phyloP scores from a whole-genome alignment of 2,113 vertebrate genomes.

The Heptranchias perlo region DNA sequence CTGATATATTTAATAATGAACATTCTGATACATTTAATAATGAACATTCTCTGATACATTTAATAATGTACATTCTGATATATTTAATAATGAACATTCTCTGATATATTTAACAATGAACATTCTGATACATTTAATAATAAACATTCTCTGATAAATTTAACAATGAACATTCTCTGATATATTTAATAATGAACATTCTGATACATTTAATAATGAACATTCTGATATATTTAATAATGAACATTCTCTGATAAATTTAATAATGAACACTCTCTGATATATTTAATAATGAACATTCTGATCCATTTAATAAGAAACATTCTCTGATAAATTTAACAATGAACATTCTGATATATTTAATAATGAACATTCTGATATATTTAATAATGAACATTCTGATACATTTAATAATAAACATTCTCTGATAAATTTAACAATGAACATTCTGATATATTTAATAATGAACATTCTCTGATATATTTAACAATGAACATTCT shows the following conservation, averaged over 20 bases:
- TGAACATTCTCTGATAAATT: not conserved
- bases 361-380: too few relatives aligned
- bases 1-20: not conserved
- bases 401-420: too few relatives aligned
- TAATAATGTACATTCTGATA: too few relatives aligned
- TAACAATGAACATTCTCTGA: not conserved
- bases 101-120: too few relatives aligned
- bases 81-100: not conserved
- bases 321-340: not conserved
- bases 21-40: not conserved
- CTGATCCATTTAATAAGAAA: not conserved
- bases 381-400: not conserved
- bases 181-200: not conserved
- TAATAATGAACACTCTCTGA: too few relatives aligned
- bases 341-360: not conserved
- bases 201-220: not conserved
- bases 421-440: too few relatives aligned
- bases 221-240: not conserved
- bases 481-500: not conserved
- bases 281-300: too few relatives aligned
- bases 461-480: not conserved
- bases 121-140: too few relatives aligned
- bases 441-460: too few relatives aligned
- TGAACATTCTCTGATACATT: not conserved
- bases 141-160: too few relatives aligned